Evolutionary conservation across 1,140 invertebrate species (phyloP).

Genomic region (Magallana gigas): DNA sequence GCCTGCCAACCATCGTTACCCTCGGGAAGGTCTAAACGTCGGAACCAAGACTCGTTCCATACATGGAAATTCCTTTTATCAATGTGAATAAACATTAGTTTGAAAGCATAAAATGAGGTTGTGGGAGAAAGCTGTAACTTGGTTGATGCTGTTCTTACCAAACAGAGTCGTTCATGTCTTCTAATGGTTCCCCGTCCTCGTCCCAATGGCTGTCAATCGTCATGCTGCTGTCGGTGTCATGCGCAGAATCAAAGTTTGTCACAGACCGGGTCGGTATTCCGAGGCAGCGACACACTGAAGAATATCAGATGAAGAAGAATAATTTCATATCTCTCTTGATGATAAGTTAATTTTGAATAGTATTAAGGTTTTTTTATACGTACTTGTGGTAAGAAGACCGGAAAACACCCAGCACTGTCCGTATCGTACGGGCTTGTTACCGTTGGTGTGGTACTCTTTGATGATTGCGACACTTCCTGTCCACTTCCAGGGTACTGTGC

Average conservation of each 20-base stretch:
- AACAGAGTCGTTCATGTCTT: constrained; percentile 66
- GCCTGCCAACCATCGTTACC: constrained; percentile 93
- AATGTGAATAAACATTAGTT: too few species aligned
- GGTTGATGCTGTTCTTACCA: constrained; percentile 59
- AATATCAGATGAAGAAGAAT: neutral
- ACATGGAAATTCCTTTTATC: constrained; percentile 92
- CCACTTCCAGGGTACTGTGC: constrained; percentile 85
- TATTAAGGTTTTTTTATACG: constrained; percentile 45
- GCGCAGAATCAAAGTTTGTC: constrained; percentile 93
- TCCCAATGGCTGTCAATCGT: constrained; percentile 90
- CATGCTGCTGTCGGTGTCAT: constrained; percentile 93
- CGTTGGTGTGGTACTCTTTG: constrained; percentile 88
- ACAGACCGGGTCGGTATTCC: constrained; percentile 92
- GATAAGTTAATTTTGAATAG: neutral
- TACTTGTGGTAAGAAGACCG: constrained; percentile 90
- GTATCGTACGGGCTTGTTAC: constrained; percentile 92
- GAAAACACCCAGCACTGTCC: constrained; percentile 98
- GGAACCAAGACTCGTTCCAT: constrained; percentile 98
- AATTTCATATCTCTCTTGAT: neutral
- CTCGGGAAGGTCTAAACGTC: constrained; percentile 87
- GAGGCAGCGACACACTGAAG: constrained; percentile 88
- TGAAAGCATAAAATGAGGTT: too few species aligned
- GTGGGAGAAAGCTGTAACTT: too few species aligned
- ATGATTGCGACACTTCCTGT: constrained; percentile 92
- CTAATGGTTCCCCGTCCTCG: constrained; percentile 81